Evolutionary conservation across 2,888 invertebrate genomes (phyloP), one percentile per base, ranked within the genome.

Genomic region (Limnephilus marmoratus): DNA sequence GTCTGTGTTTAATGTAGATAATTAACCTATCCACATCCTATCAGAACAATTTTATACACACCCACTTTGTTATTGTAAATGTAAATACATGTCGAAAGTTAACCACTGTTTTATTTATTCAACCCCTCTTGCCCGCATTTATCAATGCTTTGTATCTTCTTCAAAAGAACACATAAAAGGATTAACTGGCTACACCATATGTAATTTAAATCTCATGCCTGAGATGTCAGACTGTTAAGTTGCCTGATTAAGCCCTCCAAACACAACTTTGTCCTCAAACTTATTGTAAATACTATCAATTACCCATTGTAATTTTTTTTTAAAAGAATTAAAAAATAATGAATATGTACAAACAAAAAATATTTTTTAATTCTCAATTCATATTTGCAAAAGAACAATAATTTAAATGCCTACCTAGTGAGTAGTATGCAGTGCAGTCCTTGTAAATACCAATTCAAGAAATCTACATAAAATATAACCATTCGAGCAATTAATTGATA

Each of bases 41-140:
- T 92, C 93, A 94, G 93, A 94, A 93, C 93, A 93, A 96, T 96
- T 96, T 96, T 96, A 96, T 96, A 96, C 96, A 96, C 93, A 93
- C 93, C 96, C 96, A 96, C 96, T 96, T 96, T 96, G 96, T 96
- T 96, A 96, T 96, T 96, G 96, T 96, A 95, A 95, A 96, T 96
- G 96, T 96, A 96, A 96, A 96, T 96, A 96, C 96, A 96, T 96
- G 96, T 96, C 96, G 96, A 96, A 93, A 93, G 96, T 96, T 96
- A 95, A 95, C 96, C 95, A 94, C 94, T 89, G 53, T 87, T 29
- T 88, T 24, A 80, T 85, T 41, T 31, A 80, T 31, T n/a, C 68
- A 24, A 68, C 24, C 68, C 9, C 68, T n/a, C 9, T n/a, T 24
- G 24, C 68, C 68, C 18, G 18, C 13, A 15, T 5, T 18, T 5